phyloP scores from a whole-genome alignment of 2,797 vertebrate genomes.

The Acipenser ruthenus region DNA sequence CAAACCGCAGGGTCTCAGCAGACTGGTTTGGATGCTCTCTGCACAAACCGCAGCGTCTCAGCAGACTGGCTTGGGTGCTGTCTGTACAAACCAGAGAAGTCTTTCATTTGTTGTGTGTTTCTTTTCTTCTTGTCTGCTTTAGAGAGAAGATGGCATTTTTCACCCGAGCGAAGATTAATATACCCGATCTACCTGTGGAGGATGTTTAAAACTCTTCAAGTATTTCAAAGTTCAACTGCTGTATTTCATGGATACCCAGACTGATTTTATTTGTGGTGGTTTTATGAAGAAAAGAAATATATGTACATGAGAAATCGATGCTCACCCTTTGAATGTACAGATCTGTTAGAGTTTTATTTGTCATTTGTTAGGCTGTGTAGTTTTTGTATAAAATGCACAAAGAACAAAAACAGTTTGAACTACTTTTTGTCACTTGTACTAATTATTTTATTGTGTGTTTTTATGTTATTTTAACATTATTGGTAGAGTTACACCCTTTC shows the following conservation, averaged over 20 bases:
- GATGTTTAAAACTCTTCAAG: slow-evolving; percentile 79
- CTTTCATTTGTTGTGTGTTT: no score
- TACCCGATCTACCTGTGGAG: slow-evolving; percentile 80
- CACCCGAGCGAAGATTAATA: slow-evolving; percentile 79
- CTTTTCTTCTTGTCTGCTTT: slow-evolving; percentile 22
- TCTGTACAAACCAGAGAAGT: no score
- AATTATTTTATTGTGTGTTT: slow-evolving; percentile 43
- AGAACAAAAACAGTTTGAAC: slow-evolving; percentile 27
- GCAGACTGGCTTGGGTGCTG: no score
- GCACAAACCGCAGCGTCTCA: no score
- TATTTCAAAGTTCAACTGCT: slow-evolving; percentile 54
- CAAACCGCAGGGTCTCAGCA: no score
- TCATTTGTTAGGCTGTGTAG: slow-evolving; percentile 45
- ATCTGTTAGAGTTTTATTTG: slow-evolving; percentile 35
- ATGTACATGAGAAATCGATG: slow-evolving; percentile 28
- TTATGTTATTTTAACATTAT: slow-evolving; percentile 35
- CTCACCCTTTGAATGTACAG: slow-evolving; percentile 30
- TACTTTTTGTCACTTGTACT: slow-evolving; percentile 48
- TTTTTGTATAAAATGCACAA: slow-evolving; percentile 27
- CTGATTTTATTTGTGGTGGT: slow-evolving; percentile 38
- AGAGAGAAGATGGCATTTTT: slow-evolving; percentile 99
- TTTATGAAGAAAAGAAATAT: slow-evolving; percentile 51
- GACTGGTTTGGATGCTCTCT: no score
- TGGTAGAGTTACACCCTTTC: slow-evolving; percentile 36
- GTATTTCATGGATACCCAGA: slow-evolving; percentile 34